phyloP scores from a whole-genome alignment of 2,888 invertebrate species.

The Epistrophella euchroma region DNA sequence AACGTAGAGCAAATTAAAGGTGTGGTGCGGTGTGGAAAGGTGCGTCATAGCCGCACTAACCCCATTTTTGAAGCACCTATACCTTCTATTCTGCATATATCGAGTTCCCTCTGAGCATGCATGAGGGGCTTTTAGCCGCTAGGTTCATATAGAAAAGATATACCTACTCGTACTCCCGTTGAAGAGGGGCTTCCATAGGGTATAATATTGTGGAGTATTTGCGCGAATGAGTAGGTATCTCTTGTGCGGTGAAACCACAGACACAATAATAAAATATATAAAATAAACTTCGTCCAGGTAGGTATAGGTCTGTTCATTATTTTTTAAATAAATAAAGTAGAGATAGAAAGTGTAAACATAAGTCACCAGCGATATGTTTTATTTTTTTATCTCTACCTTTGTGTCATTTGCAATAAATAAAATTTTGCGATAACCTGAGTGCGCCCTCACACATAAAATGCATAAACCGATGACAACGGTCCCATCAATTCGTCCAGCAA shows the following conservation, averaged over 20 bases:
- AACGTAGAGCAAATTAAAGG: conserved; percentile 7
- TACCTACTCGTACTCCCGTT: conserved; percentile 22
- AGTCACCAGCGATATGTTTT: neutral
- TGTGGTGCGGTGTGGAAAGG: conserved; percentile 8
- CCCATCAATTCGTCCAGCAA: neutral
- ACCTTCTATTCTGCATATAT: conserved; percentile 34
- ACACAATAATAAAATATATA: conserved; percentile 39
- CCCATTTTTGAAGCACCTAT: conserved; percentile 43
- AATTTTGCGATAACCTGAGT: conserved; percentile 44
- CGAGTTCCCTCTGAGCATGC: conserved; percentile 33
- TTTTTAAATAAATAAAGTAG: neutral
- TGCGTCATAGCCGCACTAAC: conserved; percentile 62
- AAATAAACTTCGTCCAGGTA: neutral
- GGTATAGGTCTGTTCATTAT: neutral
- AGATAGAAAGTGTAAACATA: conserved; percentile 13
- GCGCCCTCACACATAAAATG: conserved; percentile 29
- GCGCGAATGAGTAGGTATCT: neutral
- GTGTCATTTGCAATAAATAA: conserved; percentile 59
- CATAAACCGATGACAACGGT: neutral
- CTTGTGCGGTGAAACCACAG: conserved; percentile 42
- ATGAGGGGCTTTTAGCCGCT: conserved; percentile 33
- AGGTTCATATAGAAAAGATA: conserved; percentile 60
- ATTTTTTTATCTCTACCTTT: neutral
- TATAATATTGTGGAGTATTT: conserved; percentile 6
- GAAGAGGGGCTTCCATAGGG: conserved; percentile 7